Conservation (phyloP, 2,113 vertebrate genomes). For the Tinamus guttatus region DNA sequence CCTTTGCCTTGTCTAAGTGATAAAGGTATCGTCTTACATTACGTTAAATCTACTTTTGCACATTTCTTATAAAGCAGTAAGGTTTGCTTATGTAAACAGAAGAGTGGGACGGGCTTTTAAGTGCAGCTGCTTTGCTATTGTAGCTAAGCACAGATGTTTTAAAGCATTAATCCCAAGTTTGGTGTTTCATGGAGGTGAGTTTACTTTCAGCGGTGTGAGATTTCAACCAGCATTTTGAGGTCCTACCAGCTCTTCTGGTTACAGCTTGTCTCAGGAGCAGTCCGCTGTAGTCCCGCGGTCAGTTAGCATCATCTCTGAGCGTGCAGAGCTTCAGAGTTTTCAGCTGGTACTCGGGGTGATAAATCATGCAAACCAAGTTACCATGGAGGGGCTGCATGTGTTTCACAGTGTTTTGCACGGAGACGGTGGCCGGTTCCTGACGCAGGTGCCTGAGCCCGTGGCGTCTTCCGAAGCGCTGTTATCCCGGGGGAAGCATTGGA, state of each 20-base stretch:
- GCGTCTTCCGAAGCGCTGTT: neutral
- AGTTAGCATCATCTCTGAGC: neutral
- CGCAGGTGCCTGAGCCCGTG: neutral
- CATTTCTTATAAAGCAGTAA: neutral
- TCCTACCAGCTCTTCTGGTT: neutral
- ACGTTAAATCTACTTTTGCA: neutral
- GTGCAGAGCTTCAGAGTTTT: neutral
- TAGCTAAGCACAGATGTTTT: neutral
- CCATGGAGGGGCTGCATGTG: neutral
- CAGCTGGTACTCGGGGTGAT: neutral
- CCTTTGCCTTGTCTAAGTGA: neutral
- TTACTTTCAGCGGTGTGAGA: neutral
- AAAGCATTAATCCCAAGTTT: neutral
- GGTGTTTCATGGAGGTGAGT: neutral
- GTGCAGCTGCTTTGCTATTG: neutral
- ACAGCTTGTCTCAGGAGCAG: neutral
- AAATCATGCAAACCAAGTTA: neutral
- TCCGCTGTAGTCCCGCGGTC: neutral
- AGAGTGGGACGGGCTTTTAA: neutral
- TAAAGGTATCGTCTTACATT: neutral
- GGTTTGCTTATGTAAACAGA: neutral
- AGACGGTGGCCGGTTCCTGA: neutral
- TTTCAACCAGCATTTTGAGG: neutral
- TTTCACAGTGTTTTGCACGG: neutral
- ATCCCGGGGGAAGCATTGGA: neutral